Base-by-base conservation (phyloP, 2,113 vertebrate genomes). In the Ibidorhyncha struthersii region DNA sequence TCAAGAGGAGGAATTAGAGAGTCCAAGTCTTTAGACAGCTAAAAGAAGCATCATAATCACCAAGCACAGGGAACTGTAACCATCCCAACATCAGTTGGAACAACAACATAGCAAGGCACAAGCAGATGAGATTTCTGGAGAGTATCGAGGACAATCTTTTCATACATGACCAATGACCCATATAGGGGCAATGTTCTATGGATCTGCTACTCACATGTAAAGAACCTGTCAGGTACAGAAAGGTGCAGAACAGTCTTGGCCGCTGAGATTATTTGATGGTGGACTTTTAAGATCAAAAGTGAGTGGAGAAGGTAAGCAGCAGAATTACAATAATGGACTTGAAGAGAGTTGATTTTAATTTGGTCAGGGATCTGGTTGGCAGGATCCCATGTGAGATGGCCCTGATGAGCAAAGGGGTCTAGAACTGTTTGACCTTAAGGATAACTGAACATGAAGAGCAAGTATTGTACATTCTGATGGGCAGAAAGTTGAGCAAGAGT, bases 191-290 rank as follows among this genome's bases (percentile, higher is more conserved):
- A 65, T 22, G 40, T 50, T 61, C 55, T 66, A 7, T 50, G 29
- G 32, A 69, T 65, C 32, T 84, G 27, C 52, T 92, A 36, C 29
- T 81, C 43, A 50, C n/a, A 69, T 4, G 3, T 45, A 85, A 85
- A 85, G 32, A 90, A 90, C 10, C 38, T 0, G 0, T 55, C 32
- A 87, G n/a, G 21, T 61, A 21, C 0, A 0, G 69, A 55, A 71
- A 80, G 18, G 50, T 67, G 13, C 26, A 71, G 38, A 86, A 73
- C 11, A 56, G 53, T 61, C 45, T 82, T 66, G 49, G 34, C 17
- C 4, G 3, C 71, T 32, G 52, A 83, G 38, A 71, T 86, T 71
- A 71, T 91, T 34, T 2, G 2, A 19, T 63, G 10, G 38, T 36
- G 18, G 36, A 53, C 79, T 89, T 86, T 93, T 71, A 82, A 82